Conservation (phyloP, 2,113 vertebrate species). For the Pseudorhombus dupliciocellatus region DNA sequence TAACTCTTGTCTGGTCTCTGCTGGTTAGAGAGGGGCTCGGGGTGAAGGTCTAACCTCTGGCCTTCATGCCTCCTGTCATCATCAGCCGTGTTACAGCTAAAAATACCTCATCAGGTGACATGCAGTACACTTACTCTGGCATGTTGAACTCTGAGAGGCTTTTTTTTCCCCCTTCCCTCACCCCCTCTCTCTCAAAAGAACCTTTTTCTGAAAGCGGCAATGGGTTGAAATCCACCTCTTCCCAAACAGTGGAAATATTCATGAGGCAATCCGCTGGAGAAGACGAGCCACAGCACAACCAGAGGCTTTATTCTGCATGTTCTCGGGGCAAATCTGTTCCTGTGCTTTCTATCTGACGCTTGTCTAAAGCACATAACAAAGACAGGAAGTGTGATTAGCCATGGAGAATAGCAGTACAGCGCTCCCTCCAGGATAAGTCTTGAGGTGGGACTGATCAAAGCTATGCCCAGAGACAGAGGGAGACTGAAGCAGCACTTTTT, state of each 20-base stretch:
- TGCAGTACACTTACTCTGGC: slow-evolving; percentile 37
- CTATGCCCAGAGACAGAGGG: slow-evolving; percentile 79
- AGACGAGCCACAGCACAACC: slow-evolving; percentile 72
- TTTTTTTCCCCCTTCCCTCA: background rate
- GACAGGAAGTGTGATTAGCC: slow-evolving; percentile 80
- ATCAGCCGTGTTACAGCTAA: slow-evolving; percentile 40
- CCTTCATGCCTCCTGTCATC: slow-evolving; percentile 31
- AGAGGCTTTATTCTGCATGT: slow-evolving; percentile 70
- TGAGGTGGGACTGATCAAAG: slow-evolving; percentile 84
- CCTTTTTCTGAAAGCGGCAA: slow-evolving; percentile 48
- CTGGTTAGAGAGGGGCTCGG: slow-evolving; percentile 2
- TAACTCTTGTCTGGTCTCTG: slow-evolving; percentile 60
- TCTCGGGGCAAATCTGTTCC: slow-evolving; percentile 75
- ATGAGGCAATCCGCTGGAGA: slow-evolving; percentile 70
- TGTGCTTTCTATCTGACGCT: slow-evolving; percentile 73
- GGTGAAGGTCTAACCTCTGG: slow-evolving; percentile 36
- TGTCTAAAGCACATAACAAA: slow-evolving; percentile 79
- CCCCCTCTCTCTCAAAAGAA: slow-evolving; percentile 35
- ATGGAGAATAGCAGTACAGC: slow-evolving; percentile 67
- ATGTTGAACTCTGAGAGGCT: slow-evolving; percentile 45
- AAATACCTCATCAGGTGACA: slow-evolving; percentile 53
- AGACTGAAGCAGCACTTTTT: slow-evolving; percentile 82
- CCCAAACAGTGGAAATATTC: slow-evolving; percentile 70
- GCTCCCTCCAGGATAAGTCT: slow-evolving; percentile 82
- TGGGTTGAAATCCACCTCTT: slow-evolving; percentile 66